Evolutionary conservation across 2,797 vertebrate species (phyloP).

Genomic region (Gymnothorax reevesii): DNA sequence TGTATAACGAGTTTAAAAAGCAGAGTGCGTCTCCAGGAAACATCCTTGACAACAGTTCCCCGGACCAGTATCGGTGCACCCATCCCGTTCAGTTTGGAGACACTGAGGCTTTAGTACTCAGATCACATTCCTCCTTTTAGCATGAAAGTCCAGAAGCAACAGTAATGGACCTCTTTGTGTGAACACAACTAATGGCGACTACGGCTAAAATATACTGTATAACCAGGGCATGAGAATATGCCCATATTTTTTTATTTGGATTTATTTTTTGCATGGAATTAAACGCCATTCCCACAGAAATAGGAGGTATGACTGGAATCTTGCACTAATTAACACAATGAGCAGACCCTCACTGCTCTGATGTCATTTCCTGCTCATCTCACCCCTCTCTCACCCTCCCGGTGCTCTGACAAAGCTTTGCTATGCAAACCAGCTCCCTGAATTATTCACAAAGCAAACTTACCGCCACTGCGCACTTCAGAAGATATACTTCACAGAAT

Average conservation of each 20-base stretch:
- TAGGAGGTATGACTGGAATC: background rate
- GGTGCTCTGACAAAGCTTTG: constrained; percentile 37
- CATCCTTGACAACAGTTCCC: background rate
- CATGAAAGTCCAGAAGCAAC: background rate
- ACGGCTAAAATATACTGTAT: background rate
- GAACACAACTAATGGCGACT: constrained; percentile 12
- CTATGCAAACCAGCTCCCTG: constrained; percentile 54
- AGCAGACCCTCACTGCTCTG: background rate
- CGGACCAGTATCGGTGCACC: background rate
- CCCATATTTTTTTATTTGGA: too few relatives aligned
- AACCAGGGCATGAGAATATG: too few relatives aligned
- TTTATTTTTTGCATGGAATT: background rate
- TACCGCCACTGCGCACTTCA: constrained; percentile 43
- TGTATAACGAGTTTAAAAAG: background rate
- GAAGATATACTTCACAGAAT: constrained; percentile 45
- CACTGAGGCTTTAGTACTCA: background rate
- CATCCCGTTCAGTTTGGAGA: background rate
- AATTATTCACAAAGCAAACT: constrained; percentile 61
- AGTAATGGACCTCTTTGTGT: constrained; percentile 20
- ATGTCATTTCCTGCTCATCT: background rate
- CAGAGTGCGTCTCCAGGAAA: background rate
- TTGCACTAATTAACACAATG: constrained; percentile 8
- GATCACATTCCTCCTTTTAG: background rate
- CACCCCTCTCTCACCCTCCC: constrained; percentile 22
- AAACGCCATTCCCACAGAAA: background rate